Evolutionary conservation across 2,113 vertebrate genomes (phyloP), one percentile per base, ranked within the genome.

Genomic region (Tachycineta bicolor): DNA sequence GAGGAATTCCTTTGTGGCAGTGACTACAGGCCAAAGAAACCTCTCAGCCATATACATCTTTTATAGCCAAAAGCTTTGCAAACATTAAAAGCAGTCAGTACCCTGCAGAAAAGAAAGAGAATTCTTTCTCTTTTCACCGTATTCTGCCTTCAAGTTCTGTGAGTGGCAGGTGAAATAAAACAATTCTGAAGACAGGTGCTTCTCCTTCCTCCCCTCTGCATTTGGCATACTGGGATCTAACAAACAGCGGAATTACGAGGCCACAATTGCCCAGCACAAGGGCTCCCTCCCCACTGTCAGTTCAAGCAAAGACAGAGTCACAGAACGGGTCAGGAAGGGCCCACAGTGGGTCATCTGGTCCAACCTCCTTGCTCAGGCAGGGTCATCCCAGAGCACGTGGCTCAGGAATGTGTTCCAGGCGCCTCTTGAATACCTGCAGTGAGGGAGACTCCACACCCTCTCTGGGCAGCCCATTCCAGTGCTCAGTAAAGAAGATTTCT

Each of bases 241-340:
- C 93, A 63, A 34, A 5, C 37, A 78, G 58, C 1, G 1, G 46
- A 82, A 84, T 76, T 53, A 13, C 2, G 16, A 91, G 70, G 39
- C 23, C 0, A 0, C 10, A 1, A 25, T n/a, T 69, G 58, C 41
- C n/a, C 70, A 55, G 21, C 18, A 7, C 37, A 37, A 37, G 37
- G 10, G 37, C 37, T 37, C 37, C 37, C 47, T 63, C 18, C 18
- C 25, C 34, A 11, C 47, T 43, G 41, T 28, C 31, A 33, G 25
- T 13, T 63, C 55, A 49, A 60, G 53, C 28, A 74, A n/a, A 83
- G 29, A 31, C 11, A 70, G 31, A 78, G 46, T 16, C 43, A 39
- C 52, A 28, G 52, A 59, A 28, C 28, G 37, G 44, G 29, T 55
- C 62, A 68, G 24, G n/a, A 55, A 55, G 55, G 11, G 21, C 26